phyloP scores from a whole-genome alignment of 2,113 vertebrate genomes.

The Bettongia penicillata region DNA sequence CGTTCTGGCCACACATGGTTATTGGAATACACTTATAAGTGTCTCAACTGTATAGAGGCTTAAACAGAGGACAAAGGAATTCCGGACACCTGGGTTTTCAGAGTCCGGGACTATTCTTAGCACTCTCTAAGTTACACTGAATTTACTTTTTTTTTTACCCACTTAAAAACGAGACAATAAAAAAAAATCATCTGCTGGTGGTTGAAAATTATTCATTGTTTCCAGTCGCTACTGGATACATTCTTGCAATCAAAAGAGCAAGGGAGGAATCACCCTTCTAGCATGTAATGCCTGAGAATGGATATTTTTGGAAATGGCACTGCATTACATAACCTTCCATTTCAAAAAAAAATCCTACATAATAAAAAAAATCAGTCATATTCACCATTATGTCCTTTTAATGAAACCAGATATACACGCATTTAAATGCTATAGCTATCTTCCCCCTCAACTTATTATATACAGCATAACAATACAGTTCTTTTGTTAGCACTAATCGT shows the following conservation, averaged over 20 bases:
- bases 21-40: conserved; percentile 11
- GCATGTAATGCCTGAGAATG: conserved; percentile 78
- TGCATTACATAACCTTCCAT: conserved; percentile 87
- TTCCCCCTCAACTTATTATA: conserved; percentile 38
- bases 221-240: conserved; percentile 75
- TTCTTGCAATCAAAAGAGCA: conserved; percentile 78
- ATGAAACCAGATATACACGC: conserved; percentile 63
- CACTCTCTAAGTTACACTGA: conserved; percentile 75
- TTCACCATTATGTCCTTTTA: conserved; percentile 66
- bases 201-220: conserved; percentile 80
- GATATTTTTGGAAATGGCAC: conserved; percentile 88
- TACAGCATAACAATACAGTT: conserved; percentile 63
- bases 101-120: conserved; percentile 81
- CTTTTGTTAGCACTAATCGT: conserved; percentile 68
- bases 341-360: conserved; percentile 60
- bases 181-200: conserved; percentile 73
- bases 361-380: conserved; percentile 57
- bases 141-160: conserved; percentile 73
- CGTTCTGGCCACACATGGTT: conserved; percentile 56
- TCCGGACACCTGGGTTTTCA: conserved; percentile 77
- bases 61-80: conserved; percentile 85
- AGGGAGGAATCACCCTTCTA: conserved; percentile 78
- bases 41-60: conserved; percentile 72
- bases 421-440: conserved; percentile 67
- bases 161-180: conserved; percentile 81